Evolutionary conservation across 2,797 vertebrate species (phyloP), one percentile per base, ranked within the genome.

Genomic region (Sibirionetta formosa): DNA sequence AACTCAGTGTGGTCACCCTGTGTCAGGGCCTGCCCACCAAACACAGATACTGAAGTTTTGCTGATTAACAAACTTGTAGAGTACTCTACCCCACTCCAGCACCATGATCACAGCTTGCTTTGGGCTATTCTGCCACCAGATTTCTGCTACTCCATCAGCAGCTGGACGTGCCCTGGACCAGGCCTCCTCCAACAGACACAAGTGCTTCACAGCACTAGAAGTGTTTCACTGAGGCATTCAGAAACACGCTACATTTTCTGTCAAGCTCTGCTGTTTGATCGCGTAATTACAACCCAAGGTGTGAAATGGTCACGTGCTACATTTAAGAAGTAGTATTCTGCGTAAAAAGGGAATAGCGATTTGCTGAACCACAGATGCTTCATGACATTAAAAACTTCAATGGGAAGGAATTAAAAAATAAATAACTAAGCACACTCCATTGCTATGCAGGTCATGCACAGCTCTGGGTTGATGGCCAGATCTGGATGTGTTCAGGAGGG

Each of bases 171-270:
- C 2, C 44, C 11, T 42, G 22, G 22, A 9, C 44, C 50, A 50
- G 35, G 23, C 11, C 7, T 27, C 23, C 19, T 33, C 77, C 50
- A 54, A 35, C 16, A 76, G 33, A 65, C 12, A 6, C 20, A 24
- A 0, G 0, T 3, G 35, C 17, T 16, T 13, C 6, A 2, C 14
- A 78, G 60, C 14, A 38, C 14, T 24, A 44, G 36, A 72, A 69
- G 7, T 27, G 17, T 22, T 44, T 57, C 64, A 78, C 14, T 71
- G 53, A 81, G n/a, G 50, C 3, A 60, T 86, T 90, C 0, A 0
- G 65, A 92, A 81, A 40, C 1, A 3, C 0, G 0, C 4, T 4
- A 29, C 18, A 1, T 26, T 38, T 69, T 58, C 88, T 33, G 26
- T 26, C 8, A 11, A 93, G 54, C 29, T 90, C 33, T 88, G 73